Percentiles rank a stretch among this genome's conserved stretches.
These are phyloP conservation scores for Peromyscus leucopus DNA, from an alignment of 2,113 vertebrate genomes.

Conservation along the genomic window DNA sequence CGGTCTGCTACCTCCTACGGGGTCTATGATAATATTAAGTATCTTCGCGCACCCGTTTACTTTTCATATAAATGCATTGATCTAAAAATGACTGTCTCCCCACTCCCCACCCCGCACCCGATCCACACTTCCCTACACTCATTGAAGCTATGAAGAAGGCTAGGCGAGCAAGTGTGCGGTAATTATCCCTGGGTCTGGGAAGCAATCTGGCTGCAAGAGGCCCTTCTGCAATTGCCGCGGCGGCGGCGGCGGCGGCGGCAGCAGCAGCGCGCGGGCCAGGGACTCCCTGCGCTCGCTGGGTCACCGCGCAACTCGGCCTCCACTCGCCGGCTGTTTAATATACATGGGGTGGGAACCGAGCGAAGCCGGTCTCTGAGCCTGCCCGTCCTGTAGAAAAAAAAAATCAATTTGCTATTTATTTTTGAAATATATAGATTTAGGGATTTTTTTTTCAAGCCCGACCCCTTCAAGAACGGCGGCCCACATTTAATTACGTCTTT, in stretches of 20 bases:
- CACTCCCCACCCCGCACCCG: background rate
- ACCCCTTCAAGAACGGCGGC: constrained; percentile 75
- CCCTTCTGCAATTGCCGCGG: constrained; percentile 70
- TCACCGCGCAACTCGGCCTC: constrained; percentile 78
- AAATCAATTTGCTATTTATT: constrained; percentile 86
- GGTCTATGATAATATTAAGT: background rate
- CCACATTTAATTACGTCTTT: constrained; percentile 82
- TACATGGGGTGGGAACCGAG: constrained; percentile 89
- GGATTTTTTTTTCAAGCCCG: constrained; percentile 50
- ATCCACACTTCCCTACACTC: background rate
- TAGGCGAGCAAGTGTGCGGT: constrained; percentile 59
- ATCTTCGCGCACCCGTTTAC: background rate
- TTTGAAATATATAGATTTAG: constrained; percentile 81
- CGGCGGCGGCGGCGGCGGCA: constrained; percentile 54
- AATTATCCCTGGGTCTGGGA: constrained; percentile 81
- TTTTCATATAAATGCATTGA: background rate
- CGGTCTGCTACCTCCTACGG: background rate
- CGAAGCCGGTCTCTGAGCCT: constrained; percentile 78
- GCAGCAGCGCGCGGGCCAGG: constrained; percentile 37
- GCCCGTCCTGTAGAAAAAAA: constrained; percentile 78
- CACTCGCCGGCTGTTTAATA: constrained; percentile 88
- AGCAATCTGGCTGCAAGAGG: constrained; percentile 79
- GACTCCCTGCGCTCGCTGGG: constrained; percentile 65
- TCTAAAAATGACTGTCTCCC: background rate
- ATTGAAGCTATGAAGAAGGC: background rate